Evolutionary conservation across 2,113 vertebrate genomes (phyloP), one percentile per base, ranked within the genome.

Genomic region (Poecilia latipinna): DNA sequence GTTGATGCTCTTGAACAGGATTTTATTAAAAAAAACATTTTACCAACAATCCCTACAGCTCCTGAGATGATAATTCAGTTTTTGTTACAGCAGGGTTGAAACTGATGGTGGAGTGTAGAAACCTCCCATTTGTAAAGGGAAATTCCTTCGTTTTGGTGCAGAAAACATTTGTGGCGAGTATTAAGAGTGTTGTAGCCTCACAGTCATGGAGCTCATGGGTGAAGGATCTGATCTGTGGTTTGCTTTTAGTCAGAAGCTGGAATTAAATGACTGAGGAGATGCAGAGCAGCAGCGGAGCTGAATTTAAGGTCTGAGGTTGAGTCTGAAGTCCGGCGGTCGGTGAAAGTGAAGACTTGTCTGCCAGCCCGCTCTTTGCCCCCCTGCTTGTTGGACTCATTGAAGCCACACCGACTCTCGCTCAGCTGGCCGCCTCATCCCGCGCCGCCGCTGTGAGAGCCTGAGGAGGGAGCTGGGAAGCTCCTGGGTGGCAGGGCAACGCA

Each of bases 401-500:
- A 62, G 69, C 44, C 63, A 60, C 62, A 0, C 57, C 0, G 57
- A 6, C 26, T 48, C 77, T 63, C 60, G 12, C n/a, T 61, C 60
- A 4, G 62, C 32, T 13, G 37, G 48, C 3, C 7, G 61, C 15
- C 54, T 74, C 60, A n/a, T 54, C 61, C 15, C 19, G n/a, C 48
- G 60, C 51, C 12, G 65, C 61, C 69, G 84, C 84, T 62, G 8
- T 51, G 42, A 15, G 73, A 79, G 78, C 84, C 92, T 92, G 90
- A 89, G 94, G 95, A 96, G 96, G 96, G 94, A 96, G 95, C 93
- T 88, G 82, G 80, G 91, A 94, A 86, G 94, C 87, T 93, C 94
- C 92, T 93, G 94, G 93, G 94, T 89, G 88, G 94, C 93, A 95
- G 95, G 93, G 94, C 94, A 93, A 87, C 61, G 44, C 65, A 80